Evolutionary conservation across 1,140 invertebrate species (phyloP).

Genomic region (Diorhabda sublineata): DNA sequence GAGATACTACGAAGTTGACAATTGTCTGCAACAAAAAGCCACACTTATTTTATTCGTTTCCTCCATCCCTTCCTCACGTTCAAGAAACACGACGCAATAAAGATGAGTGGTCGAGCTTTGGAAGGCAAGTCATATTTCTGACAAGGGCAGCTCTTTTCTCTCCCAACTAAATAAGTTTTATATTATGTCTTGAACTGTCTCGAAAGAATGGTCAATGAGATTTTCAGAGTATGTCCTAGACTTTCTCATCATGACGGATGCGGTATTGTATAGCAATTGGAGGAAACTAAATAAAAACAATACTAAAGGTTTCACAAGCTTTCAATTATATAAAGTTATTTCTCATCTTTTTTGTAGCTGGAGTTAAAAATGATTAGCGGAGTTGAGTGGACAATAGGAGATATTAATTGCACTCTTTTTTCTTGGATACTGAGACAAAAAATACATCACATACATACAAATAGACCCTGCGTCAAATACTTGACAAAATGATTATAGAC

Average conservation of each 20-base stretch:
- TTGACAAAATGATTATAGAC: too few relatives aligned
- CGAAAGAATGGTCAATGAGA: background rate
- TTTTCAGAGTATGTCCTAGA: background rate
- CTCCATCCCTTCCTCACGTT: constrained; percentile 31
- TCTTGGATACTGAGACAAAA: too few relatives aligned
- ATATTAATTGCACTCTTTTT: too few relatives aligned
- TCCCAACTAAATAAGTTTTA: background rate
- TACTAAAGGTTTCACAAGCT: too few relatives aligned
- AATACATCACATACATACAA: too few relatives aligned
- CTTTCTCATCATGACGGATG: background rate
- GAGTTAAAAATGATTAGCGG: too few relatives aligned
- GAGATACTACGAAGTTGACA: too few relatives aligned
- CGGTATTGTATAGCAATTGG: background rate
- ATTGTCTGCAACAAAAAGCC: background rate
- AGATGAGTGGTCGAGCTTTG: constrained; percentile 35
- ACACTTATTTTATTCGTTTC: constrained; percentile 4
- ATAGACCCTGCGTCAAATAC: too few relatives aligned
- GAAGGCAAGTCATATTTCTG: constrained; percentile 25
- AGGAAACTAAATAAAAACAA: background rate
- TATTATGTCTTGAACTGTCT: constrained; percentile 2
- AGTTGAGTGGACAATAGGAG: too few relatives aligned
- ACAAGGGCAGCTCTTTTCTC: constrained; percentile 23
- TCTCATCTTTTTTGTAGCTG: too few relatives aligned
- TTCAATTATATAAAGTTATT: too few relatives aligned
- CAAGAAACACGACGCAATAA: constrained; percentile 39